Conservation (phyloP, 1,140 invertebrate species). For the Ylistrum balloti region DNA sequence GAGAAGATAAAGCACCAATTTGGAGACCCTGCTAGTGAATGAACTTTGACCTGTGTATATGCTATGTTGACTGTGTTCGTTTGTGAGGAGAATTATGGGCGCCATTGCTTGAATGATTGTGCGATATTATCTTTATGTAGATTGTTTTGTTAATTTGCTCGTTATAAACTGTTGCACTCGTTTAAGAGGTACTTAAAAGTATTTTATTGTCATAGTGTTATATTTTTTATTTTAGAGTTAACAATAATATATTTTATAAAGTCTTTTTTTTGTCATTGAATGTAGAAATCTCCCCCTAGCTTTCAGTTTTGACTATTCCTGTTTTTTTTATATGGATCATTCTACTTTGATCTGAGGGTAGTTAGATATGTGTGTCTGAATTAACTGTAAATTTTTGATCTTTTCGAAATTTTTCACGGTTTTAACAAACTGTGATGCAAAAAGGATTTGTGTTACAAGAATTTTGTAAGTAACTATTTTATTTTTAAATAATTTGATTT, state of each 20-base stretch:
- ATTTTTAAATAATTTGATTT: too few species aligned
- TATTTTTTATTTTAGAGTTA: background rate
- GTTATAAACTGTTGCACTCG: background rate
- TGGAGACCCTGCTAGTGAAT: too few species aligned
- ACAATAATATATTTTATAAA: background rate
- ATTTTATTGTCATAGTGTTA: background rate
- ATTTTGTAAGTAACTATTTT: too few species aligned
- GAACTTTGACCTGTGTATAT: too few species aligned
- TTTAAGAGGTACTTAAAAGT: conserved; percentile 8
- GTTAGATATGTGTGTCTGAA: too few species aligned
- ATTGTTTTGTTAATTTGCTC: background rate
- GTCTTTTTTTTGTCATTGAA: background rate
- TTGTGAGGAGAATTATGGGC: background rate
- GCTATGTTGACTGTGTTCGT: background rate
- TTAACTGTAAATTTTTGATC: too few species aligned
- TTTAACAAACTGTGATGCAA: too few species aligned
- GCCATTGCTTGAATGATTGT: background rate
- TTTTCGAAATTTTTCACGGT: too few species aligned
- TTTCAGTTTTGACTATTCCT: background rate
- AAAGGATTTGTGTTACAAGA: too few species aligned
- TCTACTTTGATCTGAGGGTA: background rate
- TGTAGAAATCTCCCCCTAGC: background rate
- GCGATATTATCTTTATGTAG: background rate
- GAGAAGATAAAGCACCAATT: too few species aligned
- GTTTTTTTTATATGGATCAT: background rate